Base-by-base conservation (phyloP, 2,113 vertebrate species). In the Egretta garzetta region DNA sequence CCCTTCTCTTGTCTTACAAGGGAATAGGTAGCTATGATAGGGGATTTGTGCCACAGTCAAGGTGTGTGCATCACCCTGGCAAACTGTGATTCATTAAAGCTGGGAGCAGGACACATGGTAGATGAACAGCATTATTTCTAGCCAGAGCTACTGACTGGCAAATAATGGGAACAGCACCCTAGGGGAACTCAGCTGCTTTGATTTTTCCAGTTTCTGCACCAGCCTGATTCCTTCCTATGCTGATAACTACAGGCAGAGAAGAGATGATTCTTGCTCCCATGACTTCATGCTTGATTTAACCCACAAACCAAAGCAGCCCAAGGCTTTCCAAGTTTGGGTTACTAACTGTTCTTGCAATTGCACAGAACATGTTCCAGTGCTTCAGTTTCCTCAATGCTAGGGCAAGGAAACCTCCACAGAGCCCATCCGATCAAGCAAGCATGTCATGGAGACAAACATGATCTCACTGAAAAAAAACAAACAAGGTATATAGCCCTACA, bases 41-140 rank as follows among this genome's bases (percentile, higher is more conserved):
- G 74, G 83, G 94, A 77, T 91, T 95, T 92, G 47, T 55, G 80
- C 93, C 93, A 94, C 92, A 95, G 59, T 27, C 75, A 92, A 95
- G 93, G 91, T 86, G 76, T 70, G 82, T 62, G 72, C 59, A 89
- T 86, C 80, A 88, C n/a, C 55, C 76, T 80, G 55, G 94, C 59
- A 94, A 92, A 94, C 83, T 66, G 85, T 93, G 86, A 90, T 81
- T 94, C 95, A 86, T 89, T 91, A 91, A 45, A 95, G 88, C 93
- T 45, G 5, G 62, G 59, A 96, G 88, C 71, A 80, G 85, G 66
- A 80, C 2, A 2, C 47, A 43, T 71, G 77, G 63, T 70, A 67
- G 75, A 94, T 77, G 94, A 95, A 58, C 55, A 95, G 76, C 59
- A 67, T 89, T 88, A 86, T 91, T 96, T 91, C 89, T 63, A 84